phyloP scores from a whole-genome alignment of 1,140 invertebrate species.

The Drosophila erecta region DNA sequence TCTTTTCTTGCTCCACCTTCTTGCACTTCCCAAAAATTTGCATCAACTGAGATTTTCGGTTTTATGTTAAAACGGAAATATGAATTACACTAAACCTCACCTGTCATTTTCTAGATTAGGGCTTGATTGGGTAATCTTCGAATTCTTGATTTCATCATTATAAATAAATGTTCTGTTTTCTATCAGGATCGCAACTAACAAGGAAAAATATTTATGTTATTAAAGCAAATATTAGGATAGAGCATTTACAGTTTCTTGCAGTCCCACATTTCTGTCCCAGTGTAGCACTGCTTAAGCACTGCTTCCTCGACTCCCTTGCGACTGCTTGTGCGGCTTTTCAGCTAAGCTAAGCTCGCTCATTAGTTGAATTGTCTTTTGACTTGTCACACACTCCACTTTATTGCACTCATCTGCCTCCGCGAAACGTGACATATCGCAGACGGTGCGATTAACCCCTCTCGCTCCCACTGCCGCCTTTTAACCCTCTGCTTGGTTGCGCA shows the following conservation, averaged over 20 bases:
- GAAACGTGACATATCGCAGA: slow-evolving; percentile 57
- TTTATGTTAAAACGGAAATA: too few species aligned
- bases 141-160: background rate
- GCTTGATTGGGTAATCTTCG: background rate
- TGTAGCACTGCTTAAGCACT: slow-evolving; percentile 16
- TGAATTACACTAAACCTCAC: background rate
- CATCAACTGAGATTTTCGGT: too few species aligned
- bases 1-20: slow-evolving; percentile 1
- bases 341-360: slow-evolving; percentile 48
- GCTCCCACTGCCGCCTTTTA: slow-evolving; percentile 19
- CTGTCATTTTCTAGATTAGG: background rate
- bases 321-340: slow-evolving; percentile 15
- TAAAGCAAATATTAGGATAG: too few species aligned
- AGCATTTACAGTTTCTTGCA: too few species aligned
- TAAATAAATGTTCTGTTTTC: background rate
- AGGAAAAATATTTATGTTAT: too few species aligned
- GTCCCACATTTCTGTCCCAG: background rate
- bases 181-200: too few species aligned
- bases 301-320: background rate
- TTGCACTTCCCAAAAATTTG: slow-evolving; percentile 12
- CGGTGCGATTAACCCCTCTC: slow-evolving; percentile 34
- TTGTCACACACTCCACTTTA: slow-evolving; percentile 49
- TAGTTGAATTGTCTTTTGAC: slow-evolving; percentile 60
- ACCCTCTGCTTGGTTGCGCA: slow-evolving; percentile 9
- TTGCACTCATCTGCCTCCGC: slow-evolving; percentile 17